Base-by-base conservation (phyloP, 2,797 vertebrate species). In the Euphonia xanthogaster region DNA sequence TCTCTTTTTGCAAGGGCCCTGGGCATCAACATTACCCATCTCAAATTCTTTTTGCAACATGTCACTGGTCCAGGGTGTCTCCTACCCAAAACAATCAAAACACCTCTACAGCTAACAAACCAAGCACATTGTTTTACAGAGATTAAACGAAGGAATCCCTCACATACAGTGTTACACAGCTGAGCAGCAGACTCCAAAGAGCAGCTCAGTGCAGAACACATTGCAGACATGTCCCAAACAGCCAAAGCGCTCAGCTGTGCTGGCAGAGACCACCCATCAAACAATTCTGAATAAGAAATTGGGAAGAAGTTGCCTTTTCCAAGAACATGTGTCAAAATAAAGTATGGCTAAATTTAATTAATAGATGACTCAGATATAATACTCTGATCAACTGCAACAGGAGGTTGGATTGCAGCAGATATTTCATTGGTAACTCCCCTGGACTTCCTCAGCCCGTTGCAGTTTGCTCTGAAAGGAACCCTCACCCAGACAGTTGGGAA, bases 221-320 rank as follows among this genome's bases (percentile, higher is more conserved):
- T 33, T 12, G 19, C 16, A 11, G 50, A 35, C 71, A 25, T 6
- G 47, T 66, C 78, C 71, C 0, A 0, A 80, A 20, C 27, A 82
- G 68, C 42, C 2, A 0, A 51, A 8, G 47, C 0, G 0, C 47
- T 77, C 82, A 37, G 58, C 70, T 77, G 39, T 14, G 62, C 73
- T 73, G 65, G 54, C 7, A 17, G 23, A 50, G 63, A 71, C 12
- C 72, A 58, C 17, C 5, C 0, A 0, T 4, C 37, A 35, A 83
- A 80, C 10, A 7, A 30, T 62, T 45, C 44, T 12, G 30, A 65
- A 9, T 10, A 84, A 90, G 61, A 77, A 57, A 68, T 4, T 33
- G 31, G 66, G 42, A 83, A 83, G 40, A 47, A 62, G 27, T 19
- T 71, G 27, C 22, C 12, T 90, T 82, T 90, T 65, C 72, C 57